Conservation (phyloP, 1,140 invertebrate genomes). For the Pseudomyrmex sp. region DNA sequence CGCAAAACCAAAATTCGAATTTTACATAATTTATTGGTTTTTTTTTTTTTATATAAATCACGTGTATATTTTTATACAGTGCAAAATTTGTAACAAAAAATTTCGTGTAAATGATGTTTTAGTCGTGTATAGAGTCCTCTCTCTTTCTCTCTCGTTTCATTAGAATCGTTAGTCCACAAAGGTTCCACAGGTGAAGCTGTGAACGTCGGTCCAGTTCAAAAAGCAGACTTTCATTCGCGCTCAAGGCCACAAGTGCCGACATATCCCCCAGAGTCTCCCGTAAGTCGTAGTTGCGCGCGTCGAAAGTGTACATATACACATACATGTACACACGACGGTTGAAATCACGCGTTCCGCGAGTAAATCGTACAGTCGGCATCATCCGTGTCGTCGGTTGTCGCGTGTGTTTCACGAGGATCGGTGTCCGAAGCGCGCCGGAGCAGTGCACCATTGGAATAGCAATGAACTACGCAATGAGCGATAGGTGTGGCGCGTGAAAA, state of each 20-base stretch:
- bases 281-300: not conserved
- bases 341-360: not conserved
- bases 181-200: not conserved
- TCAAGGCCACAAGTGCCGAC: conserved; percentile 11
- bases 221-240: conserved; percentile 6
- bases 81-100: too few relatives aligned
- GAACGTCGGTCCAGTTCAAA: not conserved
- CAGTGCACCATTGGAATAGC: conserved; percentile 48
- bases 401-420: conserved; percentile 3
- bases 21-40: too few relatives aligned
- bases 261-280: not conserved
- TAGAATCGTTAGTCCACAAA: too few relatives aligned
- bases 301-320: not conserved
- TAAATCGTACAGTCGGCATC: not conserved
- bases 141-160: too few relatives aligned
- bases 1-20: too few relatives aligned
- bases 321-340: not conserved
- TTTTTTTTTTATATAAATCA: too few relatives aligned
- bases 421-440: not conserved
- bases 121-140: not conserved
- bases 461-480: conserved; percentile 59
- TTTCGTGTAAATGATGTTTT: too few relatives aligned
- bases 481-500: conserved; percentile 72
- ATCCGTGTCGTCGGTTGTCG: not conserved
- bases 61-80: too few relatives aligned